Base-by-base conservation (phyloP, 1,140 invertebrate species). In the Zophobas morio region DNA sequence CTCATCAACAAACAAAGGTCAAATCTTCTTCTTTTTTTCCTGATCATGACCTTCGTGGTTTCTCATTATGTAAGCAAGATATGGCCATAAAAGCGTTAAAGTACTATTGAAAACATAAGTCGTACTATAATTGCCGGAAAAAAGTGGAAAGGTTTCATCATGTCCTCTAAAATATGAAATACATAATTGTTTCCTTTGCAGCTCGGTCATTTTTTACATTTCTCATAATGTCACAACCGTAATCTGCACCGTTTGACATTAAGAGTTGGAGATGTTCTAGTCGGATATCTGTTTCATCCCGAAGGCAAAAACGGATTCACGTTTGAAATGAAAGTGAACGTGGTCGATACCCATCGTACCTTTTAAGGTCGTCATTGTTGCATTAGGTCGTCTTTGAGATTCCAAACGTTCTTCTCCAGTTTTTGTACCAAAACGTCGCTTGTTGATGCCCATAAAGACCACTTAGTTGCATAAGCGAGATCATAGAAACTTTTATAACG, bases 311-410 rank as follows among this genome's bases (percentile, higher is more conserved):
- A 66, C 42, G 42, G 60, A 66, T 66, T 66, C 60, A 66, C 60
- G 60, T 66, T 66, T 66, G 60, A 42, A 66, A 66, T 33, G 60
- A 66, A 66, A 66, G 60, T 66, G 60, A 66, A 66, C 60, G 60
- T 66, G 60, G 40, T 39, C 36, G 57, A 63, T 63, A 36, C 33
- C 34, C 57, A 37, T 32, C 37, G 37, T 39, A 42, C 39, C 60
- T 66, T 47, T 66, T 66, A 66, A 66, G 57, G 57, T 63, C 57
- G 57, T 6, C 36, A 39, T 63, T 63, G 57, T 63, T 34, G 8
- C 35, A 35, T 46, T 46, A 46, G 42, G 42, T 46, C 8, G 56
- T 60, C 35, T 60, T 8, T 60, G 56, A 60, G 54, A 60, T 39
- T 39, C 56, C 56, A 35, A 2, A 4, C 42, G 42, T 46, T 46